phyloP scores from a whole-genome alignment of 2,888 invertebrate genomes.

The Cantharis flavilabris region DNA sequence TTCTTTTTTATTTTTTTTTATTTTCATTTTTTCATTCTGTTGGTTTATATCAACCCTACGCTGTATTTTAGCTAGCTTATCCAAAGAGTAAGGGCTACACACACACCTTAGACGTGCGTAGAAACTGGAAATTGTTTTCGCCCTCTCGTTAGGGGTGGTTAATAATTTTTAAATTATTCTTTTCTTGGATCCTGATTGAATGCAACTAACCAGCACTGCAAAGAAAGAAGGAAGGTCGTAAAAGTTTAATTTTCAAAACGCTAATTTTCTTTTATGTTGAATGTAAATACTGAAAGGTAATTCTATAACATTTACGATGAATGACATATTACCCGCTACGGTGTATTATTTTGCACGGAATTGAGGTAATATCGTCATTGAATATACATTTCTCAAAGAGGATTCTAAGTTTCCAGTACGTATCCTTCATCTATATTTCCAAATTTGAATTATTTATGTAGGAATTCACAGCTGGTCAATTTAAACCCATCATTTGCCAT shows the following conservation, averaged over 20 bases:
- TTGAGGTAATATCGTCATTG: neutral
- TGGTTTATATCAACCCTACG: too few species aligned
- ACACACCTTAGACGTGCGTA: too few species aligned
- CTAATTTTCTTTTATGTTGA: neutral
- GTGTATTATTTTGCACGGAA: neutral
- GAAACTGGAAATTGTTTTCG: too few species aligned
- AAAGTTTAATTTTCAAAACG: neutral
- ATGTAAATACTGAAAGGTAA: neutral
- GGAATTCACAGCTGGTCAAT: conserved; percentile 47
- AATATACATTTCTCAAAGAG: neutral
- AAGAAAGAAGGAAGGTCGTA: neutral
- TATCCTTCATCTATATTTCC: conserved; percentile 35
- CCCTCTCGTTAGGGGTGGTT: too few species aligned
- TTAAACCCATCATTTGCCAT: conserved; percentile 39
- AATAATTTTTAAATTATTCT: too few species aligned
- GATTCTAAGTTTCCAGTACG: neutral
- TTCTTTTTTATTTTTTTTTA: too few species aligned
- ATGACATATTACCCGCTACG: neutral
- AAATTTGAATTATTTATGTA: conserved; percentile 46
- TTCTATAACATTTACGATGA: neutral
- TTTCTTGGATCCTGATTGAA: too few species aligned
- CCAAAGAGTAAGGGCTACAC: too few species aligned
- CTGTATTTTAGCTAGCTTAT: too few species aligned
- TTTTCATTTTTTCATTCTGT: too few species aligned
- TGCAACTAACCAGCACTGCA: too few species aligned